Conservation (phyloP, 2,888 invertebrate species). For the Ichneumoninae sp. region DNA sequence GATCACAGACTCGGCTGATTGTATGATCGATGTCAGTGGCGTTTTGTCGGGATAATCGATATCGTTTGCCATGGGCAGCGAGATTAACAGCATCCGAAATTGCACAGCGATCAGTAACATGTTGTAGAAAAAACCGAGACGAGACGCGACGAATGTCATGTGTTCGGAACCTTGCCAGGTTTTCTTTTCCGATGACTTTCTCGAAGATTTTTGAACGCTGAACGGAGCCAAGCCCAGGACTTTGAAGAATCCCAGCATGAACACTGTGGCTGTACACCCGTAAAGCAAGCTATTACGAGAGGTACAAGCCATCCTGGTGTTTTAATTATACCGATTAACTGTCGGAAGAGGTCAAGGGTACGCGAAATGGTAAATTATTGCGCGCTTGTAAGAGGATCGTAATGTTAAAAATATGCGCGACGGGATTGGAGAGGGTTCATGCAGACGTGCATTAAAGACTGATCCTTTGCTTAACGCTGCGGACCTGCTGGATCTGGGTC, state of each 20-base stretch:
- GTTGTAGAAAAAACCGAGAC: constrained; percentile 19
- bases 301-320: background rate
- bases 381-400: background rate
- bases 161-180: background rate
- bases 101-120: constrained; percentile 1
- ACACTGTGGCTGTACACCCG: background rate
- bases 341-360: background rate
- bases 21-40: background rate
- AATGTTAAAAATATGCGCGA: background rate
- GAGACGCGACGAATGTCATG: constrained; percentile 7
- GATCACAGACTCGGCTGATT: background rate
- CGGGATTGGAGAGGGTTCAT: background rate
- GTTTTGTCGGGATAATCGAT: background rate
- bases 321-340: background rate
- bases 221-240: constrained; percentile 24
- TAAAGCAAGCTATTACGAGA: background rate
- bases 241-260: constrained; percentile 2
- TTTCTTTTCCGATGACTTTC: background rate
- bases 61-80: background rate
- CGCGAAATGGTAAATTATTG: background rate
- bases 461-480: background rate
- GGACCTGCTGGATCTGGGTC: background rate
- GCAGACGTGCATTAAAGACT: background rate
- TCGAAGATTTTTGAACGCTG: background rate
- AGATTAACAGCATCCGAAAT: background rate